These are phyloP conservation scores for Teleiodes luculella DNA, from an alignment of 2,888 invertebrate species.

Conservation along the genomic window DNA sequence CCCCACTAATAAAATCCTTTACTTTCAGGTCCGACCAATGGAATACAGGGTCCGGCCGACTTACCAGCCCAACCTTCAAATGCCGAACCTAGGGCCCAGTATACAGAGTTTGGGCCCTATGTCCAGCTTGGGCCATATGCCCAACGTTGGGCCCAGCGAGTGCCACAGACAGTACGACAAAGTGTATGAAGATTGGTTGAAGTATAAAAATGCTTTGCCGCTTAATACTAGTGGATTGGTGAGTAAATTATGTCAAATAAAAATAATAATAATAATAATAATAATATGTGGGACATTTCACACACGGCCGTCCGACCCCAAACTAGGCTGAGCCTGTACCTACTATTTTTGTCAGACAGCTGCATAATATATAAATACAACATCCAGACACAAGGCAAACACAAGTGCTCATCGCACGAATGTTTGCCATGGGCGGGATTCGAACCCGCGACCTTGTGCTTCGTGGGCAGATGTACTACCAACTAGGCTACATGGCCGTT, in stretches of 20 bases:
- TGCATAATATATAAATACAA: too few species aligned
- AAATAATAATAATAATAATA: too few species aligned
- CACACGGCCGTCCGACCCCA: too few species aligned
- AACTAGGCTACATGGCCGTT: too few species aligned
- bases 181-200: slow-evolving; percentile 77
- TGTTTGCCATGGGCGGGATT: too few species aligned
- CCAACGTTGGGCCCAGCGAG: slow-evolving; percentile 50
- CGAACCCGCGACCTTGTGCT: too few species aligned
- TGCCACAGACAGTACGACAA: slow-evolving; percentile 63
- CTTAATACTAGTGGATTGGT: slow-evolving; percentile 68
- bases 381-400: too few species aligned
- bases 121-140: slow-evolving; percentile 42
- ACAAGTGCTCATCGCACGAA: too few species aligned
- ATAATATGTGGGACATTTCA: too few species aligned
- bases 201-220: slow-evolving; percentile 72
- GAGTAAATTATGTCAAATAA: slow-evolving; percentile 44
- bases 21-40: slow-evolving; percentile 43
- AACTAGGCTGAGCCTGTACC: too few species aligned
- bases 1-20: neutral
- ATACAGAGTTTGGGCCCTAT: slow-evolving; percentile 50
- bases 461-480: too few species aligned
- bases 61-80: slow-evolving; percentile 47
- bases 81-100: slow-evolving; percentile 23
- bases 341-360: too few species aligned
- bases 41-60: slow-evolving; percentile 53